Base-by-base conservation (phyloP, 1,140 invertebrate genomes). In the Drosophila funebris region DNA sequence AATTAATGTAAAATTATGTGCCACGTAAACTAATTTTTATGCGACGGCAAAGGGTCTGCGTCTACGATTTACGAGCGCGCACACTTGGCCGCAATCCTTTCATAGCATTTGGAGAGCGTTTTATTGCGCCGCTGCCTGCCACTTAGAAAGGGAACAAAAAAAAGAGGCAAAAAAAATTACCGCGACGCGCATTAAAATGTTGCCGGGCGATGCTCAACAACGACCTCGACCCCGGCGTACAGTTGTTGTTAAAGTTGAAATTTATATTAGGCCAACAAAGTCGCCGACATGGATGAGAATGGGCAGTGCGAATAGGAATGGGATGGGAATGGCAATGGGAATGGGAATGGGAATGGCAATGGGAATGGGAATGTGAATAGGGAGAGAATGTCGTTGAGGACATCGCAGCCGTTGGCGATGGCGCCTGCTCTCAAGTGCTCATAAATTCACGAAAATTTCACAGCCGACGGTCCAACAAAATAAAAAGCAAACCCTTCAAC, bases 391-490 rank as follows among this genome's bases (percentile, higher is more conserved):
- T 39, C 50, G 68, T 56, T 64, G 68, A 56, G 62, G 52, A 58
- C 53, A 52, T 41, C 69, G 71, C 46, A 57, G 74, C 74, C 74
- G 43, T 62, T 74, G 73, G 69, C 76, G 16, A 63, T 79, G 82
- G 81, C 82, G 81, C 78, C 81, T 85, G 81, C 82, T 85, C 78
- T 85, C 78, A 87, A 85, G 81, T 85, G 82, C 82, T 87, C 81
- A 85, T 85, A 85, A 85, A 85, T 85, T 85, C 71, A 85, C 82
- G 81, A 87, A 85, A 85, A 82, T 85, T 87, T 85, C 82, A 85
- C 82, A 87, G 81, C 81, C 82, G 77, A 71, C 82, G 74, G 78
- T 87, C 82, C 69, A 48, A 68, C 56, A 41, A 83, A 71, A 76
- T 52, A 72, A 75, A 84, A 84, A 80, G 64, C 68, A 56, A 70